These are phyloP conservation scores for Lophius americanus DNA, from an alignment of 2,797 vertebrate species.

Conservation along the genomic window DNA sequence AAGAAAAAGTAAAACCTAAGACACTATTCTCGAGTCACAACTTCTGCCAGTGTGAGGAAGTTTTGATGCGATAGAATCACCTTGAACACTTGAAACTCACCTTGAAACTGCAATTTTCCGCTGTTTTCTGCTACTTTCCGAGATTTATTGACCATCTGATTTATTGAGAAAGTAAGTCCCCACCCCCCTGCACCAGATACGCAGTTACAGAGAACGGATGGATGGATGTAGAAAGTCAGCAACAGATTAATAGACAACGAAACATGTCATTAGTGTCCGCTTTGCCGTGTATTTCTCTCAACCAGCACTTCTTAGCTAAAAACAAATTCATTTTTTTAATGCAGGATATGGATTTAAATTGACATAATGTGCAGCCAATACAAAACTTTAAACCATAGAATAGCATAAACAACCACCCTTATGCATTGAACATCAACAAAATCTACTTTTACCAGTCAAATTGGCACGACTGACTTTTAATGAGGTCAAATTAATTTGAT, in stretches of 20 bases:
- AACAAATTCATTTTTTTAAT: constrained; percentile 2
- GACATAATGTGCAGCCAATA: background rate
- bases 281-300: background rate
- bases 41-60: no score
- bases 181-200: background rate
- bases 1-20: no score
- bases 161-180: no score
- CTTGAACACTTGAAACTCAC: no score
- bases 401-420: constrained; percentile 1
- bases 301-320: background rate
- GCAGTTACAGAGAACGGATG: background rate
- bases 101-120: no score
- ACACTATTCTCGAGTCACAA: no score
- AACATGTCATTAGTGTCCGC: background rate
- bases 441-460: background rate
- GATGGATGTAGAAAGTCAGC: background rate
- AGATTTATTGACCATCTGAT: no score
- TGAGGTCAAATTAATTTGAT: background rate
- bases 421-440: constrained; percentile 1
- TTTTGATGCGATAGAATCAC: no score
- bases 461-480: background rate
- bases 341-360: constrained; percentile 1
- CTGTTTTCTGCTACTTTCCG: no score
- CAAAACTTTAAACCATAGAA: constrained; percentile 20
- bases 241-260: background rate